A percentile compares a stretch with the other conserved stretches of the same genome.
Conservation (phyloP, 2,113 vertebrate species). For the Ctenodactylus gundi region DNA sequence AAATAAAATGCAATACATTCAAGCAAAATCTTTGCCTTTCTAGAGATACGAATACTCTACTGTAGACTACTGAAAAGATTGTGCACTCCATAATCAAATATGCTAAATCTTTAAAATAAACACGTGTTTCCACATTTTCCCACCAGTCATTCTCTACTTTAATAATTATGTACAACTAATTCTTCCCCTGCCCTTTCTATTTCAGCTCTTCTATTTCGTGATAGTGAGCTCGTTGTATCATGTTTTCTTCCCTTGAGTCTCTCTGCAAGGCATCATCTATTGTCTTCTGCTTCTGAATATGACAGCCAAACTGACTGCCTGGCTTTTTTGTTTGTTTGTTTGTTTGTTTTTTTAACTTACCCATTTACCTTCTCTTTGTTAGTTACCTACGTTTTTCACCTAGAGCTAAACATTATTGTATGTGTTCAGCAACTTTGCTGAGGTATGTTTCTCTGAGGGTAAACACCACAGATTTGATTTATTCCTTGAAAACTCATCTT, state of each 20-base stretch:
- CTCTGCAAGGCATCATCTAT: not conserved
- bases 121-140: not conserved
- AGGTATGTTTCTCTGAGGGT: not conserved
- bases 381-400: not conserved
- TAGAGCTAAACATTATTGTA: not conserved
- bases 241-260: not conserved
- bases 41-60: not conserved
- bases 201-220: not conserved
- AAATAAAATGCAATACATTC: not conserved
- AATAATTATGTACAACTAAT: not conserved
- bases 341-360: not conserved
- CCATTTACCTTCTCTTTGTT: not conserved
- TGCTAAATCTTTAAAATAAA: conserved; percentile 19
- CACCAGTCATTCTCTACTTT: not conserved
- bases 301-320: not conserved
- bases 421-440: not conserved
- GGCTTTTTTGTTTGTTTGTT: too few species aligned
- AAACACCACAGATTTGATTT: not conserved
- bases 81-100: not conserved
- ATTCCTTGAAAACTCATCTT: not conserved
- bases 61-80: not conserved
- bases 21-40: not conserved
- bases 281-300: not conserved
- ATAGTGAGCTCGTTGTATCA: not conserved
- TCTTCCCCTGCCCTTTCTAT: not conserved